phyloP scores from a whole-genome alignment of 2,888 invertebrate genomes.

The Xestoiulus laeticollis region DNA sequence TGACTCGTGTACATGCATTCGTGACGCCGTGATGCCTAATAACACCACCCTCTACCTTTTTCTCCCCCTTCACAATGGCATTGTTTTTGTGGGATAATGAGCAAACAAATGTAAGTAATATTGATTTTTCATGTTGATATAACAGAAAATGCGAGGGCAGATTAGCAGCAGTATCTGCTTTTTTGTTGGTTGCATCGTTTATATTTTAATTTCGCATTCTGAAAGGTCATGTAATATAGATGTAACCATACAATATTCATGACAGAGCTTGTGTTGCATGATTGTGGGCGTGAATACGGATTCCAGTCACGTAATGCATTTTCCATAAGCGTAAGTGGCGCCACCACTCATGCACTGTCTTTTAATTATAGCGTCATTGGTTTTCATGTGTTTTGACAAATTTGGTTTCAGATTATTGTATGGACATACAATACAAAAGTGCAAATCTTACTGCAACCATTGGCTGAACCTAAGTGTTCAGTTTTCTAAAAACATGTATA shows the following conservation, averaged over 20 bases:
- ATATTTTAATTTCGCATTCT: conserved; percentile 9
- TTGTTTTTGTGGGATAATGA: conserved; percentile 4
- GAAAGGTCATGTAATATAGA: conserved; percentile 37
- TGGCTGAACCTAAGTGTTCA: no score
- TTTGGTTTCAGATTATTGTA: no score
- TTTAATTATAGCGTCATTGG: neutral
- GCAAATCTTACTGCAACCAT: no score
- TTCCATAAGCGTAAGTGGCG: neutral
- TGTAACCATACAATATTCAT: neutral
- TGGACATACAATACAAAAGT: no score
- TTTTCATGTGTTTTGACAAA: no score
- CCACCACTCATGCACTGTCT: neutral
- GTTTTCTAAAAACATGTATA: neutral
- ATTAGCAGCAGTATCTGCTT: neutral
- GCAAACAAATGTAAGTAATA: conserved; percentile 34
- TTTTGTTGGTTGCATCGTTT: neutral
- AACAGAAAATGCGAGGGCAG: neutral
- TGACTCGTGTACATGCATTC: neutral
- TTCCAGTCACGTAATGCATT: neutral
- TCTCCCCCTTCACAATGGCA: neutral
- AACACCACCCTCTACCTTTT: neutral
- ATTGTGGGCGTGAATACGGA: neutral
- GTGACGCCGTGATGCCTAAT: neutral
- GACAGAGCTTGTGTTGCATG: neutral
- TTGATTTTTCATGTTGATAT: neutral